Base-by-base conservation (phyloP, 1,140 invertebrate species). In the Uloborus diversus region DNA sequence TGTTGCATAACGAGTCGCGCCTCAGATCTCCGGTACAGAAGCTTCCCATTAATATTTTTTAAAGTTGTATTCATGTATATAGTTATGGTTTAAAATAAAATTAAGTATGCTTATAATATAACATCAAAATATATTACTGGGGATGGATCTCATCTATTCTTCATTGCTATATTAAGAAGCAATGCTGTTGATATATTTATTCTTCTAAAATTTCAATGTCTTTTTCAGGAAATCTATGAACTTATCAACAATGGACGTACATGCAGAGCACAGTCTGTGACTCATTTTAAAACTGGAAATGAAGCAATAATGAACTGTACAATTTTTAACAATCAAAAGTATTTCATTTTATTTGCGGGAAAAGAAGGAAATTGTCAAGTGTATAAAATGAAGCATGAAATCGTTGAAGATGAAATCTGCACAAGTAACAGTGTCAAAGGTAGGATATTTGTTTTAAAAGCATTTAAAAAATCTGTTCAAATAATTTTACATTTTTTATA, bases 301-400 rank as follows among this genome's bases (percentile, higher is more conserved):
- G 93, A 92, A 85, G 94, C 96, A 53, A 93, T 97, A 0, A 97
- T 97, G 96, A 97, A 96, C 84, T 94, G 93, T 86, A 90, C 92
- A 9, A 82, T 87, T 20, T 84, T 85, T 68, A 92, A 89, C 83
- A 89, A 92, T 87, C 90, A 89, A 0, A 91, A 92, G 82, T 89
- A 91, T 82, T 92, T 91, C 9, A 93, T 92, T 85, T 86, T 97
- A n/a, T 93, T 93, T 25, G 94, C 94, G 47, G 96, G 95, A 1
- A 93, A 96, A 87, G 95, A 97, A 88, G 95, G 93, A 66, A 93
- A 95, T 84, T 97, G 95, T 87, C 94, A 96, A 84, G 88, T 96
- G 80, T 97, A 96, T 85, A 91, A 91, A 85, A 91, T 97, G 0
- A 92, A 92, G 85, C 90, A 92, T 56, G 91, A 91, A 82, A 85